These are phyloP conservation scores for Sinocyclocheilus grahami DNA, from an alignment of 2,113 vertebrate species.

Conservation along the genomic window DNA sequence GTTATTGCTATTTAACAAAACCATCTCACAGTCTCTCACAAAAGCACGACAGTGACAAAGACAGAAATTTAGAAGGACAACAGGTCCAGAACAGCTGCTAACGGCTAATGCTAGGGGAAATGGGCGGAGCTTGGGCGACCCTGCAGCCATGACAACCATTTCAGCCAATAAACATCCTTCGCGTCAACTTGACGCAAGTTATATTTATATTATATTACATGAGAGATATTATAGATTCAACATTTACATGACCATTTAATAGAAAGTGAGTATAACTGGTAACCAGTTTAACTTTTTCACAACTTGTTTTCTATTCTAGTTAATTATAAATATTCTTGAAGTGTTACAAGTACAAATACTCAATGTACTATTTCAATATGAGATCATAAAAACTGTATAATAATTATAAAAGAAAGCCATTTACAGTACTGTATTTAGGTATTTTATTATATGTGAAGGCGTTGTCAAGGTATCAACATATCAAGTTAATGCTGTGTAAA, in stretches of 20 bases:
- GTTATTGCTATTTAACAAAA: constrained; percentile 71
- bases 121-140: background rate
- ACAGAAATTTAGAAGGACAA: constrained; percentile 7
- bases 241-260: background rate
- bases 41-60: background rate
- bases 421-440: no score
- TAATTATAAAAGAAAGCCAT: background rate
- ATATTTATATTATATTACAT: background rate
- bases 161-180: background rate
- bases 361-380: background rate
- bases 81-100: constrained; percentile 2
- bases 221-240: background rate
- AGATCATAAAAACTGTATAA: background rate
- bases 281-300: background rate
- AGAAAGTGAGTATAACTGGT: background rate
- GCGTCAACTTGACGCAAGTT: background rate
- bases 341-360: background rate
- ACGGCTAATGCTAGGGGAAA: background rate
- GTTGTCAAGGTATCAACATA: no score
- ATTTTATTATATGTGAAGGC: no score
- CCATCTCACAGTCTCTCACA: constrained; percentile 64
- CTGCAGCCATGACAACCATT: background rate
- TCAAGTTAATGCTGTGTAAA: no score
- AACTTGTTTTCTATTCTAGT: background rate
- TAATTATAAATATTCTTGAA: background rate